Evolutionary conservation across 2,797 vertebrate genomes (phyloP).

Genomic region (Halcyon badia): DNA sequence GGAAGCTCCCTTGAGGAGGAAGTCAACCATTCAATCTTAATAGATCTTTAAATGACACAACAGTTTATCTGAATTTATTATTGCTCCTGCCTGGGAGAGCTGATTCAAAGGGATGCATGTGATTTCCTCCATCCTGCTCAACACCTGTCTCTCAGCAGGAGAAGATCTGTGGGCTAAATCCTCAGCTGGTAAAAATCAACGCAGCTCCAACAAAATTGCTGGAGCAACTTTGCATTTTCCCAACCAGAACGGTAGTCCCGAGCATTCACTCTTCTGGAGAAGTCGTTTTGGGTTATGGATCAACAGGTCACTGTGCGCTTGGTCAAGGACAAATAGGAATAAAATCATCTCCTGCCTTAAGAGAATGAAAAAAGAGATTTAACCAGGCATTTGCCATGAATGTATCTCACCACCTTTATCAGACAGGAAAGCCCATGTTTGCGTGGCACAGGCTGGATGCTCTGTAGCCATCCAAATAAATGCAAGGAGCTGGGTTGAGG

Average conservation of each 20-base stretch:
- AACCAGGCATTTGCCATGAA: not conserved
- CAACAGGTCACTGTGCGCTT: not conserved
- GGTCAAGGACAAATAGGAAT: not conserved
- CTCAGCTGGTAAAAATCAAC: not conserved
- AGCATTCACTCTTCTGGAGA: rapidly evolving
- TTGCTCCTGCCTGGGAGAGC: not conserved
- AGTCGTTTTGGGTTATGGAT: not conserved
- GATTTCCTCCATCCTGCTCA: slow-evolving; percentile 39
- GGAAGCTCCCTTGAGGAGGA: not conserved
- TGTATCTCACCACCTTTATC: not conserved
- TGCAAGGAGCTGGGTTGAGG: not conserved
- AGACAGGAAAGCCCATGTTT: not conserved
- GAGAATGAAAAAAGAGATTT: not conserved
- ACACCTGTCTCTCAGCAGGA: slow-evolving; percentile 44
- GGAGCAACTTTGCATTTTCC: not conserved
- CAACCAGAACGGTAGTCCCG: rapidly evolving
- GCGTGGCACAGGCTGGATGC: not conserved
- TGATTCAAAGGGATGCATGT: not conserved
- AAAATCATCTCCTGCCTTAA: not conserved
- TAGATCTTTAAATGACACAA: slow-evolving; percentile 11
- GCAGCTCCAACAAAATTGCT: not conserved
- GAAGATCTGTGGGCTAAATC: not conserved
- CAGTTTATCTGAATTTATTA: slow-evolving; percentile 3
- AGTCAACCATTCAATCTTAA: slow-evolving; percentile 22
- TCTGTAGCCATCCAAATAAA: rapidly evolving